These are phyloP conservation scores for Drosophila birchii DNA, from an alignment of 2,888 invertebrate genomes.

Conservation along the genomic window DNA sequence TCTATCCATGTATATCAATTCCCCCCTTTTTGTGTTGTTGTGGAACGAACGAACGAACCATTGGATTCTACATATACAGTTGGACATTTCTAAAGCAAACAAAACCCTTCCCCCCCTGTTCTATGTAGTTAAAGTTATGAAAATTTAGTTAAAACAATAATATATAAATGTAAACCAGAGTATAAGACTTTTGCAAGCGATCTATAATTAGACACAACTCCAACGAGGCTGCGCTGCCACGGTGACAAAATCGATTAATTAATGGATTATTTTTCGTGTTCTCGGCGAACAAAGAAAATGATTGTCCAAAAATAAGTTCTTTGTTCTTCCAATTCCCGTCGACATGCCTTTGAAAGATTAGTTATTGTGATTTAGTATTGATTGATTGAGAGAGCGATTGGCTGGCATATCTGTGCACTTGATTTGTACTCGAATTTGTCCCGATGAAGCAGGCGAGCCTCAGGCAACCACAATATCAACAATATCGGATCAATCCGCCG, in stretches of 20 bases:
- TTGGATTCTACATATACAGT: slow-evolving; percentile 16
- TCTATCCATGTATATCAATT: neutral
- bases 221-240: neutral
- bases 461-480: too few relatives aligned
- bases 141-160: slow-evolving; percentile 40
- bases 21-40: neutral
- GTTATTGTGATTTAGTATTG: slow-evolving; percentile 16
- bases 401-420: slow-evolving; percentile 2
- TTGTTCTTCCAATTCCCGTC: slow-evolving; percentile 11
- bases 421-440: slow-evolving; percentile 21
- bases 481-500: slow-evolving; percentile 24
- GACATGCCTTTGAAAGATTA: slow-evolving; percentile 8
- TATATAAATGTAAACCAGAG: slow-evolving; percentile 45
- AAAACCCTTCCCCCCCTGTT: slow-evolving; percentile 35
- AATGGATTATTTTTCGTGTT: slow-evolving; percentile 13
- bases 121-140: slow-evolving; percentile 36
- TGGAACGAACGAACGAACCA: slow-evolving; percentile 11
- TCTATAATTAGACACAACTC: slow-evolving; percentile 25
- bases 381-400: slow-evolving; percentile 1
- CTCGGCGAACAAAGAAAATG: slow-evolving; percentile 11
- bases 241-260: slow-evolving; percentile 1
- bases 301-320: slow-evolving; percentile 22
- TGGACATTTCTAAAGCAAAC: slow-evolving; percentile 3
- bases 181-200: slow-evolving; percentile 46
- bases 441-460: slow-evolving; percentile 2